Conservation (phyloP, 2,113 vertebrate genomes). For the Hippocampus comes region DNA sequence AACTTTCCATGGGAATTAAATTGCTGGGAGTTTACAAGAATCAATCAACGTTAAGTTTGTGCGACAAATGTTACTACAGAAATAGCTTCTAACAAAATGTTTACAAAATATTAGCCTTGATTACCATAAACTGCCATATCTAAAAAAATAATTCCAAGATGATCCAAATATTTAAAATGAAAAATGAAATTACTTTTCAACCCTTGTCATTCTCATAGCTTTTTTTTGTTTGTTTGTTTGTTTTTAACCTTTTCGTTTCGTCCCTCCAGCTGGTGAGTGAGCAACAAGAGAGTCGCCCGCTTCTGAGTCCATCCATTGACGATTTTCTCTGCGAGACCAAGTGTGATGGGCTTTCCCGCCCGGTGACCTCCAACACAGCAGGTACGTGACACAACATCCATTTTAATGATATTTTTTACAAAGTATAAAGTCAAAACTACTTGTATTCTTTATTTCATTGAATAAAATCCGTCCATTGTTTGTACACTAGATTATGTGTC, state of each 20-base stretch:
- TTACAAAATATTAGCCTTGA: too few relatives aligned
- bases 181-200: background rate
- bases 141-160: background rate
- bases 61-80: background rate
- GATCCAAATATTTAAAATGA: background rate
- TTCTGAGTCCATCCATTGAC: constrained; percentile 96
- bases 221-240: background rate
- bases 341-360: constrained; percentile 85
- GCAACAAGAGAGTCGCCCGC: constrained; percentile 96
- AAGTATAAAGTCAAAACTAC: background rate
- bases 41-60: background rate
- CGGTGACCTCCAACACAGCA: constrained; percentile 95
- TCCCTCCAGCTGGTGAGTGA: constrained; percentile 93
- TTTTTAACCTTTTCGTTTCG: constrained; percentile 54
- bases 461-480: background rate
- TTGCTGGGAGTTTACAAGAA: background rate
- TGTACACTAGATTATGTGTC: constrained; percentile 30
- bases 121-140: too few relatives aligned
- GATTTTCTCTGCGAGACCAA: constrained; percentile 98
- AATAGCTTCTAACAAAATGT: background rate
- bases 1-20: background rate
- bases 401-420: background rate
- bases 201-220: background rate
- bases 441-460: background rate
- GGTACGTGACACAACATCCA: constrained; percentile 38